Evolutionary conservation across 1,140 invertebrate genomes (phyloP), one percentile per base, ranked within the genome.

Genomic region (Drosophila seguyi): DNA sequence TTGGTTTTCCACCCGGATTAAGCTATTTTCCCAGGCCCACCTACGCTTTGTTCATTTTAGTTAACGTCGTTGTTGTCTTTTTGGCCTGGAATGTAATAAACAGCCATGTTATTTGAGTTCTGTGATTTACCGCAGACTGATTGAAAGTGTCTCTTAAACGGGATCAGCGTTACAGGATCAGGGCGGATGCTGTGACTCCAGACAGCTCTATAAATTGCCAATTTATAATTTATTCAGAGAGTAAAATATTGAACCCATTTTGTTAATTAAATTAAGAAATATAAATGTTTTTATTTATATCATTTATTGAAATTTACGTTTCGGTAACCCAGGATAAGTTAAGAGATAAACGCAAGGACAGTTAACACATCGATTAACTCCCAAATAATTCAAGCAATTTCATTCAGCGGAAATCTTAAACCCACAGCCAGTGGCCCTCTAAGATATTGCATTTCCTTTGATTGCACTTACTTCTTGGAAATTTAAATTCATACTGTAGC

Each of bases 81-180:
- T 44, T 27, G 59, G 52, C n/a, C n/a, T n/a, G n/a, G n/a, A n/a
- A n/a, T n/a, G n/a, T n/a, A n/a, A n/a, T n/a, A n/a, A n/a, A n/a
- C n/a, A n/a, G n/a, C n/a, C n/a, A n/a, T 36, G 41, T 58, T 22
- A 61, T 59, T 67, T 53, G 47, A 59, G 47, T 38, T 36, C 18
- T 34, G 45, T 44, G 59, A 75, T 52, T 58, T 39, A 8, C 59
- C 71, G 44, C 44, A 45, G 18, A 66, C 20, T 48, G 34, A 57
- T 48, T 57, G 36, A 20, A 18, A 41, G 29, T 57, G 36, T 41
- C 52, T 34, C 10, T 50, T 13, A 45, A 39, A n/a, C 20, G 42
- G 14, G 25, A 38, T 41, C n/a, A 47, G 27, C 45, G 6, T 36
- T 27, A 34, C 20, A 50, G 36, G 29, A 42, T 52, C 27, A 48